Evolutionary conservation across 2,888 invertebrate genomes (phyloP).

Genomic region (Diadegma fenestrale): DNA sequence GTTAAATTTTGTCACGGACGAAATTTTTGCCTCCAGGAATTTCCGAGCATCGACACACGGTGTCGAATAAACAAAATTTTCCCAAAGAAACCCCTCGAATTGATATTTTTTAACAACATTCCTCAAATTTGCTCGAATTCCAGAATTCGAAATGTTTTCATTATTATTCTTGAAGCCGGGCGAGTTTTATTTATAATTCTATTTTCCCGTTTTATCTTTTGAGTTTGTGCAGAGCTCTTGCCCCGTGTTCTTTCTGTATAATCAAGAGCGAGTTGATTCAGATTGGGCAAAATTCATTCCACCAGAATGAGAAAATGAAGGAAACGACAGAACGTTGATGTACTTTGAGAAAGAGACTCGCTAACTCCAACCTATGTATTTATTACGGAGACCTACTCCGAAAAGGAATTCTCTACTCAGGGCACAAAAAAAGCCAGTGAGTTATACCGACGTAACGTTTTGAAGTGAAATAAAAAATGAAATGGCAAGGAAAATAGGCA

Average conservation of each 20-base stretch:
- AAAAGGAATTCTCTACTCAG: not conserved
- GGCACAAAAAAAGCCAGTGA: not conserved
- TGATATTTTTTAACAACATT: not conserved
- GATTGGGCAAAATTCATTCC: constrained; percentile 10
- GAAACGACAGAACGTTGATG: constrained; percentile 2
- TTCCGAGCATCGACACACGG: not conserved
- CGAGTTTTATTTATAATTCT: not conserved
- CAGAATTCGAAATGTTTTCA: not conserved
- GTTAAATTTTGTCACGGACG: not conserved
- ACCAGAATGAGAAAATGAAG: not conserved
- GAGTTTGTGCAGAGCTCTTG: not conserved
- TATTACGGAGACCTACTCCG: not conserved
- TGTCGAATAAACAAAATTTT: not conserved
- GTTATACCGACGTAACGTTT: not conserved
- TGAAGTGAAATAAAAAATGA: not conserved
- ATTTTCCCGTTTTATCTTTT: not conserved
- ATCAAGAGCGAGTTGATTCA: constrained; percentile 24
- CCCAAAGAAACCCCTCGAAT: not conserved
- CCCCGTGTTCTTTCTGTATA: not conserved
- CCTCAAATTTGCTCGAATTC: too few relatives aligned
- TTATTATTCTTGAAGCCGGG: not conserved
- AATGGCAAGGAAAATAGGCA: not conserved
- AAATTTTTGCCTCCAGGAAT: not conserved
- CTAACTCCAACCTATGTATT: not conserved
- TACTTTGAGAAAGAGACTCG: constrained; percentile 20